Evolutionary conservation across 2,888 invertebrate genomes (phyloP).

Genomic region (Yponomeuta cagnagella): DNA sequence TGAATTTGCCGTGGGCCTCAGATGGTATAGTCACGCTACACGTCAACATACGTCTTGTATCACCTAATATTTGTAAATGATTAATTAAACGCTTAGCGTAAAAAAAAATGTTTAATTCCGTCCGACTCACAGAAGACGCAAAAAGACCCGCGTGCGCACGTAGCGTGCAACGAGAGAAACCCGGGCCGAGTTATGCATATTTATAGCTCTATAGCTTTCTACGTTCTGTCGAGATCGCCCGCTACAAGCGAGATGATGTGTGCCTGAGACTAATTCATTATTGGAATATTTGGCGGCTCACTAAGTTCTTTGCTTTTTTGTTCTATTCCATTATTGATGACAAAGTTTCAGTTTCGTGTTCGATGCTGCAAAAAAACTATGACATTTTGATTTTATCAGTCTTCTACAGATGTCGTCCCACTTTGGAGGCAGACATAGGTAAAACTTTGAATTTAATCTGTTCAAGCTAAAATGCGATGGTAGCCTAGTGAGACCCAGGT

Average conservation of each 20-base stretch:
- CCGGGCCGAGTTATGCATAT: conserved; percentile 52
- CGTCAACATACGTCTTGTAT: neutral
- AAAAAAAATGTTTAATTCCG: conserved; percentile 14
- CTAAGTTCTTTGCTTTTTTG: neutral
- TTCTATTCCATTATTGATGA: neutral
- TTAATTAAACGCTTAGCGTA: neutral
- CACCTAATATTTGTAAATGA: neutral
- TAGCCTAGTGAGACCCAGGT: too few relatives aligned
- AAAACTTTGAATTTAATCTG: too few relatives aligned
- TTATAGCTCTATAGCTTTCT: conserved; percentile 60
- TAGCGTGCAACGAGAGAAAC: conserved; percentile 65
- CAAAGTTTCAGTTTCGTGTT: neutral
- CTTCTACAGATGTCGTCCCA: too few relatives aligned
- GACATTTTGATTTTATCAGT: too few relatives aligned
- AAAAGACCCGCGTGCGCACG: conserved; percentile 18
- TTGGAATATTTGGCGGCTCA: neutral
- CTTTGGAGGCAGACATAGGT: too few relatives aligned
- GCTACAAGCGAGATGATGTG: neutral
- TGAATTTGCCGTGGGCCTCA: too few relatives aligned
- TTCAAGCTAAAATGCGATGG: too few relatives aligned
- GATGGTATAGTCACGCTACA: too few relatives aligned
- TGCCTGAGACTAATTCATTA: neutral
- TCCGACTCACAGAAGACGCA: neutral
- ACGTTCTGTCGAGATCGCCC: conserved; percentile 9
- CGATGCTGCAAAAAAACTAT: too few relatives aligned